Conservation (phyloP, 2,888 invertebrate genomes). For the Meta bourneti region DNA sequence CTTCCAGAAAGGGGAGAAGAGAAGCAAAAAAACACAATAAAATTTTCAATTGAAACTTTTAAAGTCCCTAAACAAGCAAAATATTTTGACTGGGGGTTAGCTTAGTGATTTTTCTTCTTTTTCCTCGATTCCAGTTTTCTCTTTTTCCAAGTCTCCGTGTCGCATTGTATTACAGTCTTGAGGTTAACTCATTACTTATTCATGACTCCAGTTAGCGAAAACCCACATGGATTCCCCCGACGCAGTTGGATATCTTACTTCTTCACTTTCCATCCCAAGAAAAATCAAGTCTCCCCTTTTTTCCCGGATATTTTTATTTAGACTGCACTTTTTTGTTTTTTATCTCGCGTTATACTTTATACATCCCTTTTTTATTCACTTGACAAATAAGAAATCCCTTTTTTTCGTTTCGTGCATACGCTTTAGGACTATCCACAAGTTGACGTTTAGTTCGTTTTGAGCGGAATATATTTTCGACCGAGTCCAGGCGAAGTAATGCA, state of each 20-base stretch:
- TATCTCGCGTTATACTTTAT: background rate
- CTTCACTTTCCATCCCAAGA: background rate
- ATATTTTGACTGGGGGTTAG: background rate
- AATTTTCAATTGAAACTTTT: conserved; percentile 6
- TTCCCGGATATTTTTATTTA: background rate
- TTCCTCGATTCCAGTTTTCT: background rate
- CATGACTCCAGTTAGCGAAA: conserved; percentile 51
- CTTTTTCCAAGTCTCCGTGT: background rate
- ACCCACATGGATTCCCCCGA: conserved; percentile 10
- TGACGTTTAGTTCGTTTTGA: conserved; percentile 10
- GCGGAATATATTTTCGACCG: conserved; percentile 21
- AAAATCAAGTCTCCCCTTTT: background rate
- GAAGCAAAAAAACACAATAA: background rate
- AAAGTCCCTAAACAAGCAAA: conserved; percentile 13
- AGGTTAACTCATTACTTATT: conserved; percentile 50
- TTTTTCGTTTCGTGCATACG: conserved; percentile 16
- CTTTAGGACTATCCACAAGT: conserved; percentile 11
- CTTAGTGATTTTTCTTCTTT: background rate
- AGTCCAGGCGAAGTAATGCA: conserved; percentile 14
- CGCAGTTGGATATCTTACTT: background rate
- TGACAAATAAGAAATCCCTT: conserved; percentile 42
- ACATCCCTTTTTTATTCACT: conserved; percentile 29
- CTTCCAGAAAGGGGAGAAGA: background rate
- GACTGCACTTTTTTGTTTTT: background rate
- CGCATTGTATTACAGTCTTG: conserved; percentile 49